These are phyloP conservation scores for Periophthalmodon schlosseri DNA, from an alignment of 2,113 vertebrate species.

Conservation along the genomic window DNA sequence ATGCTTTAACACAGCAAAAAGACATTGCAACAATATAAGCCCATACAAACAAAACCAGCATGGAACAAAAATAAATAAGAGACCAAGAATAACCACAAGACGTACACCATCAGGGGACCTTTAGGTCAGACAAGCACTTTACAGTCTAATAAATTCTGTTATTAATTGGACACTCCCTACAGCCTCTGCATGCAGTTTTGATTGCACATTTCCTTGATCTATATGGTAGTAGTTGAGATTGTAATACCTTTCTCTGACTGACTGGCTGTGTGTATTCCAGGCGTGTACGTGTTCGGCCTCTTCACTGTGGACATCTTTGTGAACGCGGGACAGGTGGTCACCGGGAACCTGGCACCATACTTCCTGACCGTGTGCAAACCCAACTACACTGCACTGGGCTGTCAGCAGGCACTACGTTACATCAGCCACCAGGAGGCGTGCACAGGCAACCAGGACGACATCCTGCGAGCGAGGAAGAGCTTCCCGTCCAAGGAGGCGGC, in stretches of 20 bases:
- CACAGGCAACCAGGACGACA: slow-evolving; percentile 92
- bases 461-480: slow-evolving; percentile 91
- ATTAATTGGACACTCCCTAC: no score
- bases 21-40: no score
- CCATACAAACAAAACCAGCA: no score
- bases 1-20: no score
- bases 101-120: no score
- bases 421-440: slow-evolving; percentile 94
- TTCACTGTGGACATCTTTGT: slow-evolving; percentile 99
- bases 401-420: slow-evolving; percentile 92
- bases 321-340: slow-evolving; percentile 97
- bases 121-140: no score
- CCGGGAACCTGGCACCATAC: slow-evolving; percentile 95
- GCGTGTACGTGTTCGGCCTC: slow-evolving; percentile 95
- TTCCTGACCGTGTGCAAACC: slow-evolving; percentile 97
- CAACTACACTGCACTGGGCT: slow-evolving; percentile 95
- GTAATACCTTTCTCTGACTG: not conserved
- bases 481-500: slow-evolving; percentile 99
- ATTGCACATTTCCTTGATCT: no score
- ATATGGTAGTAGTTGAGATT: no score
- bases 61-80: no score
- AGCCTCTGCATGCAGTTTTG: no score
- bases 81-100: no score
- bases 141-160: no score
- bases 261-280: slow-evolving; percentile 66